Conservation (phyloP, 1,140 invertebrate species). For the Zelostemma sp. region DNA sequence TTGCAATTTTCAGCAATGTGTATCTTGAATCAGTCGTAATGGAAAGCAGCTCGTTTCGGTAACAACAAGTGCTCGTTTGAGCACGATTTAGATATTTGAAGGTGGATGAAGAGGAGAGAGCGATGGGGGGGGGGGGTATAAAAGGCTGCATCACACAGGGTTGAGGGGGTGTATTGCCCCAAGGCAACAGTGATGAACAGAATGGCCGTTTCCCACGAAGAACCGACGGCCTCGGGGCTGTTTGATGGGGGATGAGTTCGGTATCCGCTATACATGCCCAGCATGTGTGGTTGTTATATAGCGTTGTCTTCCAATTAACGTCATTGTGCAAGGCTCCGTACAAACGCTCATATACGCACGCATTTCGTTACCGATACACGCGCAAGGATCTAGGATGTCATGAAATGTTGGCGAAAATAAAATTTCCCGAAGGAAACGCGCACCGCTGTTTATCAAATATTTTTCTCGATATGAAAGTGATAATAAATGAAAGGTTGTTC, state of each 20-base stretch:
- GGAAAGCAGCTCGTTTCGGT: slow-evolving; percentile 24
- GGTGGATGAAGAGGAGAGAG: not conserved
- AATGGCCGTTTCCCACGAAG: slow-evolving; percentile 51
- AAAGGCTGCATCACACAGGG: slow-evolving; percentile 24
- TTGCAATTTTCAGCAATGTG: too few relatives aligned
- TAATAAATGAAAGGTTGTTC: too few relatives aligned
- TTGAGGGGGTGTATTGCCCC: slow-evolving; percentile 27
- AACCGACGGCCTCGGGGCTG: slow-evolving; percentile 46
- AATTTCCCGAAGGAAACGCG: not conserved
- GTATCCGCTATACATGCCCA: slow-evolving; percentile 42
- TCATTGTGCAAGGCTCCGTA: slow-evolving; percentile 45
- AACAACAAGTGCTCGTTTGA: slow-evolving; percentile 48
- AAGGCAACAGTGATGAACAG: slow-evolving; percentile 47
- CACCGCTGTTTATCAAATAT: not conserved
- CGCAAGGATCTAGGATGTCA: not conserved
- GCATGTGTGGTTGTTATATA: slow-evolving; percentile 50
- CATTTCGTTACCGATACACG: slow-evolving; percentile 19
- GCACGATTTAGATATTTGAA: slow-evolving; percentile 41
- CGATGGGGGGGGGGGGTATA: slow-evolving; percentile 14
- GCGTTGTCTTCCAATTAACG: slow-evolving; percentile 56
- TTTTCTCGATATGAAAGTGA: too few relatives aligned
- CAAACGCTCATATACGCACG: slow-evolving; percentile 30
- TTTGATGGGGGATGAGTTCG: slow-evolving; percentile 44
- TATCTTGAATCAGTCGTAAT: slow-evolving; percentile 1
- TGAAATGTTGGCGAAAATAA: not conserved